Evolutionary conservation across 2,113 vertebrate genomes (phyloP).

Genomic region (Myrmophylax atrothorax): DNA sequence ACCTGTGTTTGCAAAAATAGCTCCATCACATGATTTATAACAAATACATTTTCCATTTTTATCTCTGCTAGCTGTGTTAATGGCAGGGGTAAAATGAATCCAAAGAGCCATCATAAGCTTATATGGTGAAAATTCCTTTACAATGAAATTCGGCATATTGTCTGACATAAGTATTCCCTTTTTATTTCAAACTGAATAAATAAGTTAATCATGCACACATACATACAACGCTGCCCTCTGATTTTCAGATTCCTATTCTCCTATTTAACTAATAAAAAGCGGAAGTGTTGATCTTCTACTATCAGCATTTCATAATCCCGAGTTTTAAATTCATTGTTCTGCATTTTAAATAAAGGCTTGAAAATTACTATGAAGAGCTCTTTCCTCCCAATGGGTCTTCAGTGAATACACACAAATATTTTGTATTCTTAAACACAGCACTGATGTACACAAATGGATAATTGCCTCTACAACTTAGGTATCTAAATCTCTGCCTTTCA

Average conservation of each 20-base stretch:
- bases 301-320: neutral
- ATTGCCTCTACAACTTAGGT: conserved; percentile 51
- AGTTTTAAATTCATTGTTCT: conserved; percentile 5
- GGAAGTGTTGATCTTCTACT: neutral
- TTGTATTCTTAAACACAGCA: conserved; percentile 28
- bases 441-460: conserved; percentile 38
- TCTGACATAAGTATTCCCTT: neutral
- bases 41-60: neutral
- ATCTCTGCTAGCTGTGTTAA: neutral
- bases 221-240: neutral
- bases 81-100: conserved; percentile 1
- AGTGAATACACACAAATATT: neutral
- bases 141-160: neutral
- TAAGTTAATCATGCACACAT: neutral
- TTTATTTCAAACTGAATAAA: conserved; percentile 15
- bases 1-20: neutral
- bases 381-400: neutral
- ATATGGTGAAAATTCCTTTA: neutral
- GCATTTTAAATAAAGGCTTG: conserved; percentile 19
- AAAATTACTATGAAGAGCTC: conserved; percentile 38
- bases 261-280: neutral
- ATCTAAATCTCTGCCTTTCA: conserved; percentile 43
- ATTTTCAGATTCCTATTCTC: conserved; percentile 15
- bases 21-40: neutral
- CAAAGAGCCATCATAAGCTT: neutral